Base-by-base conservation (phyloP, 1,140 invertebrate species). In the Homarus americanus region DNA sequence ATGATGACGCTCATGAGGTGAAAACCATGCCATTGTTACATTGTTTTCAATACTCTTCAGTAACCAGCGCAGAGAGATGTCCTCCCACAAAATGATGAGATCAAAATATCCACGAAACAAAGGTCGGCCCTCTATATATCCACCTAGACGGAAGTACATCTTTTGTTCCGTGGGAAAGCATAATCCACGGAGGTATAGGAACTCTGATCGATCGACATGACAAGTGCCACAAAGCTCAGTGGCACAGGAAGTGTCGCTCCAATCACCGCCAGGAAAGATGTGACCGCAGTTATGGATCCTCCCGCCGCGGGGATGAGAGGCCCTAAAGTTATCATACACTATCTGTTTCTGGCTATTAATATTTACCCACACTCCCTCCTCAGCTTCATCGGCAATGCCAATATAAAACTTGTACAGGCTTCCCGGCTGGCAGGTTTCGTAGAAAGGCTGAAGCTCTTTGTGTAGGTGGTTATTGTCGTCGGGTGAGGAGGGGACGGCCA, bases 161-260 rank as follows among this genome's bases (percentile, higher is more conserved):
- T 34, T 15, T 2, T 75, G 40, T 1, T 86, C 84, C 17, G 2
- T 34, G 17, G 69, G n/a, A 20, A 86, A 86, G 34, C 84, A 86
- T 4, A 86, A 40, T 28, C 84, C 84, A n/a, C 84, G 84, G 44
- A 86, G 84, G 72, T 76, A 86, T 24, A 86, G 72, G 44, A 86
- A 76, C 28, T 76, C 41, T 34, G 69, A n/a, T 17, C 44, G 28
- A 28, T 32, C 28, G 2, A 86, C 34, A n/a, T 38, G 66, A 38
- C 84, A 86, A 20, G 41, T 34, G 20, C 72, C 84, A 34, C 84
- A 86, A 28, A 36, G 24, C 69, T 76, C 32, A 20, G 44, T 24
- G 10, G 1, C 0, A 58, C 84, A 86, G 20, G 20, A 20, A 5
- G 44, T 41, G 53, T 86, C 84, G 17, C 32, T 41, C 84, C 84